These are phyloP conservation scores for Helostoma temminkii DNA, from an alignment of 2,797 vertebrate genomes.

Conservation along the genomic window DNA sequence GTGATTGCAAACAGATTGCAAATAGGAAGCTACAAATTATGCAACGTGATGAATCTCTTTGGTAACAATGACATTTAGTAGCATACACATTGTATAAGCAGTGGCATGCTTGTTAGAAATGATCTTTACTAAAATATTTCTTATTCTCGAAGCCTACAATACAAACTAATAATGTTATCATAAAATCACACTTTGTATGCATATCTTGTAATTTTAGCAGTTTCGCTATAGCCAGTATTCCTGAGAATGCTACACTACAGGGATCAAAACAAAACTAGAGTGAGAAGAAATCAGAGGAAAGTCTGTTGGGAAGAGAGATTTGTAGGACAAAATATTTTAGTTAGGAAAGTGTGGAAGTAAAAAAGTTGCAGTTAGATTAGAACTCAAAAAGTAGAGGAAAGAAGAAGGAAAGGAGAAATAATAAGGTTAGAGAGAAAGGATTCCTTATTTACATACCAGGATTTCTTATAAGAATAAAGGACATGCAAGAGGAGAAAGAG, in stretches of 20 bases:
- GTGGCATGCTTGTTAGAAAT: slow-evolving; percentile 70
- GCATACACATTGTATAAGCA: slow-evolving; percentile 58
- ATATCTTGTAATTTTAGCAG: slow-evolving; percentile 13
- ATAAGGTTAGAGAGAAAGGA: slow-evolving; percentile 59
- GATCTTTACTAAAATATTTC: slow-evolving; percentile 33
- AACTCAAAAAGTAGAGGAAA: slow-evolving; percentile 80
- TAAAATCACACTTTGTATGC: slow-evolving; percentile 24
- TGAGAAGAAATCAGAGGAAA: slow-evolving; percentile 66
- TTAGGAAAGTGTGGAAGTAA: slow-evolving; percentile 49
- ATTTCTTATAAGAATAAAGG: slow-evolving; percentile 68
- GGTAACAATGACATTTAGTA: slow-evolving; percentile 54
- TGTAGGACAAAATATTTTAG: slow-evolving; percentile 44
- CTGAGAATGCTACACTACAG: slow-evolving; percentile 82
- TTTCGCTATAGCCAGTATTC: slow-evolving; percentile 87
- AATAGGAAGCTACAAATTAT: slow-evolving; percentile 49
- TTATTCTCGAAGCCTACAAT: slow-evolving; percentile 1
- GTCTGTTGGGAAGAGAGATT: slow-evolving; percentile 42
- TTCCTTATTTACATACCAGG: slow-evolving; percentile 62
- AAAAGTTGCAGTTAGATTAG: slow-evolving; percentile 76
- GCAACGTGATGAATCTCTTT: slow-evolving; percentile 44
- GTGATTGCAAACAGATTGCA: slow-evolving; percentile 47
- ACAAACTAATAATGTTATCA: slow-evolving; percentile 24
- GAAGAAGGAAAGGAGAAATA: slow-evolving; percentile 69
- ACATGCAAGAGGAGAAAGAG: slow-evolving; percentile 78
- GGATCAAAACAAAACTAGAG: slow-evolving; percentile 76